phyloP scores from a whole-genome alignment of 1,140 invertebrate genomes.

The Aphelenchoides avenae region DNA sequence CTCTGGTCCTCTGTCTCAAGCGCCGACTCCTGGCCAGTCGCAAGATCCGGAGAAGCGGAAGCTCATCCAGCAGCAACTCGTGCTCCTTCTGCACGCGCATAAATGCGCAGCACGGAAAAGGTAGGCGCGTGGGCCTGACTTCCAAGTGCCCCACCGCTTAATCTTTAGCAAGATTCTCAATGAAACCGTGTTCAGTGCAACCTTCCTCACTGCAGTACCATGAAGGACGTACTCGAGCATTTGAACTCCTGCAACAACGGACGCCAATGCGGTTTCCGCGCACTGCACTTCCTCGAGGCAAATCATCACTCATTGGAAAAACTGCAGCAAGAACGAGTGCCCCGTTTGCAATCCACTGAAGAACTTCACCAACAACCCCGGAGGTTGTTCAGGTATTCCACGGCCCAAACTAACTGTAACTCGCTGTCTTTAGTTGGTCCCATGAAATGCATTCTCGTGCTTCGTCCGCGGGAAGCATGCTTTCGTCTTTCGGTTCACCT shows the following conservation, averaged over 20 bases:
- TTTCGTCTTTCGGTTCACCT: constrained; percentile 19
- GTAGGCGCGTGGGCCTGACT: constrained; percentile 53
- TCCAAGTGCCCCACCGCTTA: neutral
- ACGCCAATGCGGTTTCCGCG: constrained; percentile 67
- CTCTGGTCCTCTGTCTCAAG: constrained; percentile 5
- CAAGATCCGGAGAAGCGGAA: constrained; percentile 92
- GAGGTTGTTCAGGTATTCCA: no score
- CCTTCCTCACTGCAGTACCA: constrained; percentile 71
- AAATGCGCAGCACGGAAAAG: constrained; percentile 87
- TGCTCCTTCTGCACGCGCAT: constrained; percentile 91
- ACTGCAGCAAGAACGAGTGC: constrained; percentile 86
- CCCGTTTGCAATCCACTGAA: constrained; percentile 86
- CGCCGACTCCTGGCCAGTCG: constrained; percentile 9
- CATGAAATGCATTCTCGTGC: constrained; percentile 1
- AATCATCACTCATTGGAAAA: constrained; percentile 98
- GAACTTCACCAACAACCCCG: constrained; percentile 12
- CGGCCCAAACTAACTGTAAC: neutral
- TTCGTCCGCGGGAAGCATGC: constrained; percentile 38
- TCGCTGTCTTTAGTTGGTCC: neutral
- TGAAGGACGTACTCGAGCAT: constrained; percentile 97
- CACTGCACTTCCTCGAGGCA: constrained; percentile 96
- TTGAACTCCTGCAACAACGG: constrained; percentile 94
- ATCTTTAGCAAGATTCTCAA: neutral
- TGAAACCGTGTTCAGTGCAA: constrained; percentile 3
- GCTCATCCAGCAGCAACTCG: constrained; percentile 93